Evolutionary conservation across 2,113 vertebrate genomes (phyloP).

Genomic region (Microcebus jonahi): DNA sequence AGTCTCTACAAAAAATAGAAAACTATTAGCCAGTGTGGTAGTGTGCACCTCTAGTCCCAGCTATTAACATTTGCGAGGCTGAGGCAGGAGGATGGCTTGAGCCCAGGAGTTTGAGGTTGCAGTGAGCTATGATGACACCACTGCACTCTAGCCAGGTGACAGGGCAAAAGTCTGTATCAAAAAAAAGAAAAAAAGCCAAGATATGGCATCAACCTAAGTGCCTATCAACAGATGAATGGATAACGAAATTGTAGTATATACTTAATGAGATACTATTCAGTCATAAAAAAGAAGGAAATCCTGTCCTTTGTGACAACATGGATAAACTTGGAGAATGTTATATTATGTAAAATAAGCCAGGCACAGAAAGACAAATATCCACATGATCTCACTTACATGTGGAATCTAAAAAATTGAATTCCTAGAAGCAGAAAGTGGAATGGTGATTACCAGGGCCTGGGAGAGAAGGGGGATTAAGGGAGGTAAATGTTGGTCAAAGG

Average conservation of each 20-base stretch:
- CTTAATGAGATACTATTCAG: neutral
- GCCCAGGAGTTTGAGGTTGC: too few relatives aligned
- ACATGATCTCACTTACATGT: neutral
- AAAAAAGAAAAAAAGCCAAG: neutral
- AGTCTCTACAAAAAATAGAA: too few relatives aligned
- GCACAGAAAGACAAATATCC: neutral
- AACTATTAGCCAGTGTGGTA: too few relatives aligned
- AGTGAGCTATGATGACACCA: too few relatives aligned
- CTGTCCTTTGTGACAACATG: neutral
- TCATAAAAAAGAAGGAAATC: neutral
- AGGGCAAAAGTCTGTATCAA: too few relatives aligned
- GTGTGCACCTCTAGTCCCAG: too few relatives aligned
- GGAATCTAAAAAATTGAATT: neutral
- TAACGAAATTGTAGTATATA: neutral
- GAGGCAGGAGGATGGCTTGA: too few relatives aligned
- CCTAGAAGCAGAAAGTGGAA: neutral
- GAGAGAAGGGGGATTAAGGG: neutral
- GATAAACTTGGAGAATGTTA: neutral
- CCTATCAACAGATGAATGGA: neutral
- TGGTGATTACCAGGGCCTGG: neutral
- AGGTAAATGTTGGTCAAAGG: neutral
- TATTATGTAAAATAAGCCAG: neutral
- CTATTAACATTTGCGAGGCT: too few relatives aligned
- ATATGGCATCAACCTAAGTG: neutral
- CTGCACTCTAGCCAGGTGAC: too few relatives aligned